Base-by-base conservation (phyloP, 2,113 vertebrate species). In the Chaetops frenatus region DNA sequence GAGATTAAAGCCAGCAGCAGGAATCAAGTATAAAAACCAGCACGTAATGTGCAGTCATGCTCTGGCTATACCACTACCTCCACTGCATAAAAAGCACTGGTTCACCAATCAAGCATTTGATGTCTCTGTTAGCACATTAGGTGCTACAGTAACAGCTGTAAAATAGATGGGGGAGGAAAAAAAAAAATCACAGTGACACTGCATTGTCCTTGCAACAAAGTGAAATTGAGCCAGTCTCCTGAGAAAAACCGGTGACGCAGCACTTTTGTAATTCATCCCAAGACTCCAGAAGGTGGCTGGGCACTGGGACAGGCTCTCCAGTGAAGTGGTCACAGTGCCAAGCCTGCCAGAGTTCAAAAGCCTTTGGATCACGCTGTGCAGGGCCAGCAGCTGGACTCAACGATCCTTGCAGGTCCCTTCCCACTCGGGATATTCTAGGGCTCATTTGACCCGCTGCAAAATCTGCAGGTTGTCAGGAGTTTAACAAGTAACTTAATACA, bases 161-260 rank as follows among this genome's bases (percentile, higher is more conserved):
- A 73, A 70, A 54, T 3, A 35, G 22, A 38, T 7, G 0, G 3
- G 12, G 10, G 10, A 5, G 1, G 4, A 18, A 18, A 24, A 50
- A 53, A 31, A n/a, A 53, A 23, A 15, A 28, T 3, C 60, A 62
- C 33, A 19, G 47, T 53, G 72, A 83, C 93, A 54, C 78, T 23
- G 90, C 90, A 88, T 54, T 77, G 94, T 82, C 92, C 88, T 97
- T 97, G 90, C 35, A 60, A 69, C 79, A 87, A 85, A 45, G 71
- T 90, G 94, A 94, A 81, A 81, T 65, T 50, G 66, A 81, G 36
- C 2, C 50, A 10, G 31, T 9, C 56, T 56, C 36, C 57, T 24
- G 54, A 9, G 20, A 53, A 64, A 53, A 88, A 45, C 13, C 9
- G 36, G 69, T 93, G 79, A 82, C 19, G 0, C 40, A 6, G 53